Conservation (phyloP, 2,113 vertebrate genomes). For the Ictalurus furcatus region DNA sequence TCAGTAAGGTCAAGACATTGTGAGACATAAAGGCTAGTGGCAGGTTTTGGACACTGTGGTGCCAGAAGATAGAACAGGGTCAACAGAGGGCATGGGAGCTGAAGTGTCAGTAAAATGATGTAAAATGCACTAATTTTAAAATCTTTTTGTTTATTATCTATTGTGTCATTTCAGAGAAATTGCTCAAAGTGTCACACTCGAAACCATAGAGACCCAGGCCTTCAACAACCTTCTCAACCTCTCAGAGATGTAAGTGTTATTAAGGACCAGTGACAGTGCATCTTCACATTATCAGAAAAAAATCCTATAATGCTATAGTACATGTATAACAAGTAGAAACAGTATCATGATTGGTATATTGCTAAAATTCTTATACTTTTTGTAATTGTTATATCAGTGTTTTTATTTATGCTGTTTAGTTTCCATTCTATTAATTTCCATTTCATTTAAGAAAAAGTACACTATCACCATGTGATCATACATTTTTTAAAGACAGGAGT, state of each 20-base stretch:
- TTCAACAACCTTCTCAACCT: constrained; percentile 67
- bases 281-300: not conserved
- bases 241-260: constrained; percentile 64
- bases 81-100: not conserved
- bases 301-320: not conserved
- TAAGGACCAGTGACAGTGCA: not conserved
- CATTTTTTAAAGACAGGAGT: not conserved
- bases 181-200: constrained; percentile 64
- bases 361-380: no score
- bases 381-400: no score
- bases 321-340: not conserved
- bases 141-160: not conserved
- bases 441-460: not conserved
- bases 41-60: not conserved
- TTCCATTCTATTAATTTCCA: not conserved
- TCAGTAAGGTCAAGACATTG: not conserved
- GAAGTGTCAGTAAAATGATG: not conserved
- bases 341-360: not conserved
- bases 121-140: not conserved
- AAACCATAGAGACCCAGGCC: constrained; percentile 62
- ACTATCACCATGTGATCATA: not conserved
- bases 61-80: not conserved
- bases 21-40: not conserved
- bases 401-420: not conserved
- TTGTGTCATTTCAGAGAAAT: constrained; percentile 61